These are phyloP conservation scores for Acrobeloides nanus DNA, from an alignment of 2,888 invertebrate species.

Conservation along the genomic window DNA sequence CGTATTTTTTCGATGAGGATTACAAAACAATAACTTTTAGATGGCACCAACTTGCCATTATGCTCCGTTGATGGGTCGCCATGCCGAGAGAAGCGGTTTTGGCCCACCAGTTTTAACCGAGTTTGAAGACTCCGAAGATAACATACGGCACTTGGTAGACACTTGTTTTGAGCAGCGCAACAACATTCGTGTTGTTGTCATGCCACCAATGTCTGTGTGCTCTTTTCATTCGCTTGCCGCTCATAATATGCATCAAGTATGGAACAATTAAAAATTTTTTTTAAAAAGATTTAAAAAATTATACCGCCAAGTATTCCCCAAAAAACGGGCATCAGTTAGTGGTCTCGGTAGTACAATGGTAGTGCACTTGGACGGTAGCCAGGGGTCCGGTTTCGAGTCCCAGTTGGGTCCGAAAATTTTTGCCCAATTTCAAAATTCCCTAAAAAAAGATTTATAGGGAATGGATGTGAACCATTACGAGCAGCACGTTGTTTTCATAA, in stretches of 20 bases:
- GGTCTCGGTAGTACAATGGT: too few species aligned
- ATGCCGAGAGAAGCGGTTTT: conserved; percentile 32
- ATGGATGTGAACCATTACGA: conserved; percentile 17
- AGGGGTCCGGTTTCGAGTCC: too few species aligned
- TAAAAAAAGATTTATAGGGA: conserved; percentile 6
- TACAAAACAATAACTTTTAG: conserved; percentile 9
- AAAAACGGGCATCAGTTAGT: too few species aligned
- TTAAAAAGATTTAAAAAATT: too few species aligned
- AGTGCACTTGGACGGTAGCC: too few species aligned
- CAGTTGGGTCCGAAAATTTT: too few species aligned
- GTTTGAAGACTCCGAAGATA: conserved; percentile 38
- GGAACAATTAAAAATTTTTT: background rate
- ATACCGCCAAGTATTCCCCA: too few species aligned
- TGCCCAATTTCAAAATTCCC: too few species aligned
- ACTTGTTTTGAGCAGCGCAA: conserved; percentile 32
- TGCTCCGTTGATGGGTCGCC: conserved; percentile 37
- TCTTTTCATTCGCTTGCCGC: conserved; percentile 41
- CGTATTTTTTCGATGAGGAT: background rate
- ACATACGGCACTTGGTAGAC: conserved; percentile 29
- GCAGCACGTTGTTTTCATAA: conserved; percentile 38
- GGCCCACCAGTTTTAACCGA: conserved; percentile 34
- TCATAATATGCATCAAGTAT: conserved; percentile 36
- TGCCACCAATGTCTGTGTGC: conserved; percentile 39
- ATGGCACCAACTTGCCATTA: conserved; percentile 44
- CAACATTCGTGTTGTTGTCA: conserved; percentile 30